Conservation (phyloP, 2,113 vertebrate genomes). For the Lagopus leucura region DNA sequence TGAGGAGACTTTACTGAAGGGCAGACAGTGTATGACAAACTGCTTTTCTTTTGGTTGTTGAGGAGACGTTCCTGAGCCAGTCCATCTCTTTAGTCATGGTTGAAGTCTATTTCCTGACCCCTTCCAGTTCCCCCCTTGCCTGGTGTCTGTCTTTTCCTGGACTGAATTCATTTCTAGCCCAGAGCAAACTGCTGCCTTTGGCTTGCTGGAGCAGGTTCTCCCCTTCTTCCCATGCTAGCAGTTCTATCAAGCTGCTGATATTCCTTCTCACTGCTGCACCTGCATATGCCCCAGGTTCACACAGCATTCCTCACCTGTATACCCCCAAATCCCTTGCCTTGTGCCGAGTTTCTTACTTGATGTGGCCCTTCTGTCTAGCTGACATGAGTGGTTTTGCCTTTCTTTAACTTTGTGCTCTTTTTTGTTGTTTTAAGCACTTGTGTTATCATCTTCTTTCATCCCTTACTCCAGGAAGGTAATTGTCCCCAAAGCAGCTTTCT, state of each 20-base stretch:
- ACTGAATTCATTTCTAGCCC: slow-evolving; percentile 39
- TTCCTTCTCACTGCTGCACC: neutral
- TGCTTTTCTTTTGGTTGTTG: slow-evolving; percentile 55
- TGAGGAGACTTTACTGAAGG: neutral
- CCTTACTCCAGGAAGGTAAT: neutral
- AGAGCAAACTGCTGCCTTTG: neutral
- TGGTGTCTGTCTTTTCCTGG: slow-evolving; percentile 62
- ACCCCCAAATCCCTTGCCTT: neutral
- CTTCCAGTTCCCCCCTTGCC: slow-evolving; percentile 52
- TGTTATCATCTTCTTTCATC: neutral
- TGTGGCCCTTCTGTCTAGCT: neutral
- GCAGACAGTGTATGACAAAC: neutral
- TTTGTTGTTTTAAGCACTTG: neutral
- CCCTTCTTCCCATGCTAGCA: neutral
- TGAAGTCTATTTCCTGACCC: slow-evolving; percentile 70
- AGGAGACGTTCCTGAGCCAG: slow-evolving; percentile 58
- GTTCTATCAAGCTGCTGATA: neutral
- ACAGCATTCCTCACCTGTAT: neutral
- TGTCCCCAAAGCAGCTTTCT: neutral
- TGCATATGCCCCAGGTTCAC: neutral
- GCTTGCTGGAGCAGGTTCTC: neutral
- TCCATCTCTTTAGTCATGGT: slow-evolving; percentile 64
- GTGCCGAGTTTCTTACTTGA: neutral
- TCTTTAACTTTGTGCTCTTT: neutral
- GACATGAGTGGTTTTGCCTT: neutral